Evolutionary conservation across 2,888 invertebrate species (phyloP), one percentile per base, ranked within the genome.

Genomic region (Macrosoma leucophasiata): DNA sequence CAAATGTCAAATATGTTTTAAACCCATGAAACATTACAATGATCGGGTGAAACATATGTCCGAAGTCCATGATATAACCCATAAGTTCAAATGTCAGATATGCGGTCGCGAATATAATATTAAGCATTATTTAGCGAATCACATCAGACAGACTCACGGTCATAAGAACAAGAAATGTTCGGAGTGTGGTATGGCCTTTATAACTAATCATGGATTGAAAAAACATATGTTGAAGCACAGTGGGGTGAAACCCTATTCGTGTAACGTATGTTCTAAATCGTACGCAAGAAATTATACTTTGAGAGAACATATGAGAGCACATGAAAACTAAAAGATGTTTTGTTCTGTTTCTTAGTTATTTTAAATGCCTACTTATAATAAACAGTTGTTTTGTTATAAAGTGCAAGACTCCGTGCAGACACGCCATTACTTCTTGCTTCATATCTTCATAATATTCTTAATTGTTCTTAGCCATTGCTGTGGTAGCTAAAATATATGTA

Each of bases 161-260:
- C 65, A 62, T 55, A 85, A 63, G 51, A 82, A 68, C 56, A 85
- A 71, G 50, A 85, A 67, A 48, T 86, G 86, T 40, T 27, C 50
- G 0, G 71, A 81, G 8, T 86, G 86, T 44, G 68, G 68, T 0
- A 84, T 82, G 64, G 81, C 78, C 11, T 86, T 86, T 47, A 76
- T 70, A 23, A 73, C 74, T 0, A 71, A 63, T 21, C 66, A 70
- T 6, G 68, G 72, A 2, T 46, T 76, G 6, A 54, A 61, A 1
- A 69, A 71, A 1, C 76, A 76, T 6, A 68, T 73, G 71, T 48
- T 63, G 0, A 72, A 69, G 13, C 77, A 77, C 36, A 69, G 62
- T 0, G 73, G 73, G 0, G 71, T 69, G 3, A 55, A 67, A 19
- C 70, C 69, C 7, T 70, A 75, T 22, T 61, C 65, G 14, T 84